Conservation (phyloP, 2,797 vertebrate species). For the Diplodus puntazzo region DNA sequence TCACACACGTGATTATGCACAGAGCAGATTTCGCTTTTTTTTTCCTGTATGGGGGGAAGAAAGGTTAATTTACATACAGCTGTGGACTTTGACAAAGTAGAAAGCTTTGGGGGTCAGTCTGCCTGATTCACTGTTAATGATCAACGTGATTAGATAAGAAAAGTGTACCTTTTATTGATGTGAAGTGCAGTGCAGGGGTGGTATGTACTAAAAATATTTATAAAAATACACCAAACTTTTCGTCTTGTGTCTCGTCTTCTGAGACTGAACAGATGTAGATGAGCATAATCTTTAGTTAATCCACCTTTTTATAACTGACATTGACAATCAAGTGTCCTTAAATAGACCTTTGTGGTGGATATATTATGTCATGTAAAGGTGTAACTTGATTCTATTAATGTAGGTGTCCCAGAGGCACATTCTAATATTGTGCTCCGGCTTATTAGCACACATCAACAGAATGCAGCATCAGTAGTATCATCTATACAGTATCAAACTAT, state of each 20-base stretch:
- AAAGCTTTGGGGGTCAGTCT: neutral
- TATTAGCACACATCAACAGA: too few relatives aligned
- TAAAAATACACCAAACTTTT: neutral
- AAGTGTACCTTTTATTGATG: too few relatives aligned
- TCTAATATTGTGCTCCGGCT: neutral
- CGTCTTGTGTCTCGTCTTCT: neutral
- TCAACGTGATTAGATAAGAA: too few relatives aligned
- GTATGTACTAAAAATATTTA: too few relatives aligned
- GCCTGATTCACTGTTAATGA: too few relatives aligned
- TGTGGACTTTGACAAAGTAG: neutral
- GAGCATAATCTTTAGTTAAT: neutral
- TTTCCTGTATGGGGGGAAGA: neutral
- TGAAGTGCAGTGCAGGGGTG: too few relatives aligned
- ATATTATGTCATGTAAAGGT: neutral
- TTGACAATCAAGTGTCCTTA: neutral
- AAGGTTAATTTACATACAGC: neutral
- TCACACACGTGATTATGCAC: neutral
- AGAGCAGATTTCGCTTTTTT: neutral
- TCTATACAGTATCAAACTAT: too few relatives aligned
- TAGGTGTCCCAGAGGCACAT: neutral
- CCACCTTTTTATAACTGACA: constrained; percentile 4
- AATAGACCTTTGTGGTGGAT: neutral
- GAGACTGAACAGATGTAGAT: neutral
- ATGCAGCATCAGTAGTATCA: neutral
- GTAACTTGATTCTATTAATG: neutral